A percentile compares a stretch with the other conserved stretches of the same genome.
Conservation (phyloP, 2,888 invertebrate species). For the Drosophila tripunctata region DNA sequence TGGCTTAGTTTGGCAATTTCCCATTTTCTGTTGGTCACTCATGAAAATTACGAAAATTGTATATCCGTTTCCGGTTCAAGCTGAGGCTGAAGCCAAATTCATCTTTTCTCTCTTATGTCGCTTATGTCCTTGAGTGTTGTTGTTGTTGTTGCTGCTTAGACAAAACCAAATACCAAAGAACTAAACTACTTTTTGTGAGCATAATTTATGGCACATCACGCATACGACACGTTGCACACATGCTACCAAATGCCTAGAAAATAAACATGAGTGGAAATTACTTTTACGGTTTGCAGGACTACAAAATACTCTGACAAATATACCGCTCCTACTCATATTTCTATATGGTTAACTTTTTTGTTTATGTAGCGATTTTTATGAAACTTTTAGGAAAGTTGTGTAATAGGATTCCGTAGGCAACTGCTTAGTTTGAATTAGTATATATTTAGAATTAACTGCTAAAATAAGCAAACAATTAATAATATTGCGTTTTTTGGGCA, state of each 20-base stretch:
- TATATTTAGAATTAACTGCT: too few species aligned
- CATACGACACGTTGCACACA: conserved; percentile 57
- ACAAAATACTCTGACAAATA: too few species aligned
- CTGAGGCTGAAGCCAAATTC: conserved; percentile 29
- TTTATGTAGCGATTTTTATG: too few species aligned
- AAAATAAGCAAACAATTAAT: too few species aligned
- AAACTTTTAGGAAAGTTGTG: too few species aligned
- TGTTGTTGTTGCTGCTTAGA: background rate
- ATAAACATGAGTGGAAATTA: too few species aligned
- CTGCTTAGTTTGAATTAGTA: too few species aligned
- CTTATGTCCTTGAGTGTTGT: conserved; percentile 36
- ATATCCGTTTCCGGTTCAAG: conserved; percentile 73
- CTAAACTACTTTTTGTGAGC: conserved; percentile 27
- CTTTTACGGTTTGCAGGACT: too few species aligned
- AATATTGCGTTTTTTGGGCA: too few species aligned
- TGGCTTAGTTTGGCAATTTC: conserved; percentile 15
- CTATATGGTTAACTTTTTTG: too few species aligned
- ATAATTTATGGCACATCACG: conserved; percentile 66
- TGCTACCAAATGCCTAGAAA: conserved; percentile 19
- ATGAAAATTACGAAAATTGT: conserved; percentile 74
- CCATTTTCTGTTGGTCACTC: conserved; percentile 64
- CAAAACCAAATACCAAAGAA: conserved; percentile 2
- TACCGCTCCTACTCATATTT: too few species aligned
- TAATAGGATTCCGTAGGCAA: too few species aligned
- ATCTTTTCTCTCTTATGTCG: conserved; percentile 13